Evolutionary conservation across 2,888 invertebrate genomes (phyloP), one percentile per base, ranked within the genome.

Genomic region (Coleophora deauratella): DNA sequence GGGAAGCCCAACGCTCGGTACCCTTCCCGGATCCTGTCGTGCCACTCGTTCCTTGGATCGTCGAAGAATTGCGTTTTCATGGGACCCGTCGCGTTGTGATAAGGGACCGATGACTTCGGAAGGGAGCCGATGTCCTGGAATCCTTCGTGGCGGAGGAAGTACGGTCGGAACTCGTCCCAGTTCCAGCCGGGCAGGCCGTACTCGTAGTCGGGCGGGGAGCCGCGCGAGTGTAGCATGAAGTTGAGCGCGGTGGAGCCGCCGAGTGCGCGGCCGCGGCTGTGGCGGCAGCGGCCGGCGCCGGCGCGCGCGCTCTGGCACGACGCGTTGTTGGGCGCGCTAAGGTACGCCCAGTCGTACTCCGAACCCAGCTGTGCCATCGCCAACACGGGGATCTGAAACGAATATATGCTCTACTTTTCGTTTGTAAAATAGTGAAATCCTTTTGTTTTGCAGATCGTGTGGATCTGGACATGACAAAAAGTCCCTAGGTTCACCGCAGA

Each of bases 171-270:
- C 21, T 74, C 66, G 0, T 55, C 37, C 71, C 71, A 77, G 27
- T 55, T 49, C 80, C 80, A 80, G 8, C 67, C 75, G 1, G 69
- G 47, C 11, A 68, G 41, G 36, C 47, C 41, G 13, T 65, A 59
- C 9, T 62, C 55, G 40, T 66, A 76, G 54, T 79, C 78, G 0
- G 8, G 35, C 0, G 55, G 59, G 44, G 65, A 67, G 2, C 79
- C 79, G 27, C 80, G 68, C 1, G 62, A 59, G 54, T 75, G 76
- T 47, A 77, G 49, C 77, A 80, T 75, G 52, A 66, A 65, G 57
- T 80, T 80, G 50, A 72, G 70, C 51, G 61, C 61, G 39, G 77
- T 70, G 45, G 79, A 76, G 40, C 79, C 79, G 1, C 79, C 79
- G 39, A 80, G 69, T 27, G 70, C 65, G 43, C 65, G 67, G 43